Base-by-base conservation (phyloP, 64 coral and sea anemone species). In the Stichodactyla helianthus region DNA sequence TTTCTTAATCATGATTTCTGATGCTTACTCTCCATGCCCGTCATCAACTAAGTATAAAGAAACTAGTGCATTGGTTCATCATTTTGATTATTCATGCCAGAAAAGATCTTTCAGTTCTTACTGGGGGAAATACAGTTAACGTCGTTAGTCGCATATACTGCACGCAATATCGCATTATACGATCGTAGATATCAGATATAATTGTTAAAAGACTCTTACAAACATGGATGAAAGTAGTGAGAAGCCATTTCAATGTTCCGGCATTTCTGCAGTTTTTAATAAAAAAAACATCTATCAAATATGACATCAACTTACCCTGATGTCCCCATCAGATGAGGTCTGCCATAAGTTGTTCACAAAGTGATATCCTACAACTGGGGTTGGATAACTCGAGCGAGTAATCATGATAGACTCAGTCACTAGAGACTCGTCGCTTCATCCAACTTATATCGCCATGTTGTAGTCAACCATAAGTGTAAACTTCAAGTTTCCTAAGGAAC, bases 321-420 rank as follows among this genome's bases (percentile, higher is more conserved):
- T 15, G 12, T 82, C 4, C 12, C 51, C 17, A 12, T 82, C 79
- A 54, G 79, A 82, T 20, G 26, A 6, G 19, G 50, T 27, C 7
- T 54, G n/a, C 79, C 79, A 82, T 20, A 82, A 23, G 54, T 82
- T 82, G 25, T 82, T 82, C 4, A 82, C 79, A 53, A 82, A 82
- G 27, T 23, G 68, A 31, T 74, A 74, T 9, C 68, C 68, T 74
- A 74, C 68, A 9, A 74, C 68, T 27, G 68, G 68, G 12, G 27
- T 23, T 31, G 68, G 68, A 74, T 74, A 74, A 4, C 25, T 74
- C 22, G 68, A 74, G 23, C 68, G 68, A 74, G n/a, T 27, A 0
- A 31, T 23, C 68, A 74, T 74, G 26, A n/a, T 74, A 74, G 2
- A 31, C 10, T 74, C 23, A 11, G 12, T 10, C 12, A 74, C 25